Evolutionary conservation across 1,140 invertebrate species (phyloP).

Genomic region (Drosophila pseudoananassae): DNA sequence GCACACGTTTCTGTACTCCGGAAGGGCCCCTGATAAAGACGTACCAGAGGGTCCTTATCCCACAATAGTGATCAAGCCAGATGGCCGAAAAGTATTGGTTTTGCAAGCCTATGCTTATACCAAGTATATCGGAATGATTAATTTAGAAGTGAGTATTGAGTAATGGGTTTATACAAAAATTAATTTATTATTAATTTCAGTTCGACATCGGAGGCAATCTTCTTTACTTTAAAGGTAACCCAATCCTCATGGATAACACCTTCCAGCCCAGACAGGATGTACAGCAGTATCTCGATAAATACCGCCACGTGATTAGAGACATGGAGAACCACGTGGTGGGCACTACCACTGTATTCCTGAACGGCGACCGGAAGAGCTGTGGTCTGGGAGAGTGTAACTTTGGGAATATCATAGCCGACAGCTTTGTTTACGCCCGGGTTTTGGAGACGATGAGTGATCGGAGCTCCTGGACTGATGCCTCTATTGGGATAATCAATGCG

Average conservation of each 20-base stretch:
- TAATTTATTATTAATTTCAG: slow-evolving; percentile 22
- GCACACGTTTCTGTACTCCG: slow-evolving; percentile 90
- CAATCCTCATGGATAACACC: slow-evolving; percentile 89
- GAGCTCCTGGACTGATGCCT: slow-evolving; percentile 89
- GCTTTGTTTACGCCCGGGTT: slow-evolving; percentile 86
- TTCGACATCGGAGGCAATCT: slow-evolving; percentile 92
- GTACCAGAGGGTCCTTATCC: slow-evolving; percentile 91
- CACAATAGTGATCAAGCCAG: slow-evolving; percentile 88
- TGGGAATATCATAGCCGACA: slow-evolving; percentile 92
- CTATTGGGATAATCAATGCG: slow-evolving; percentile 90
- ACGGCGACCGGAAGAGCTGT: slow-evolving; percentile 85
- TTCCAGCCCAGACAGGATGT: slow-evolving; percentile 88
- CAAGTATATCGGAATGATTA: slow-evolving; percentile 94
- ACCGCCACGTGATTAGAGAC: slow-evolving; percentile 85
- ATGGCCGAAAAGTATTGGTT: slow-evolving; percentile 89
- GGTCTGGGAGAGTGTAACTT: slow-evolving; percentile 92
- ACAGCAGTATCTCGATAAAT: slow-evolving; percentile 86
- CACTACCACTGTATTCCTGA: slow-evolving; percentile 87
- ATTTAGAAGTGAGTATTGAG: slow-evolving; percentile 66
- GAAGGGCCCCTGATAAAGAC: slow-evolving; percentile 32
- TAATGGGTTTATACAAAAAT: neutral
- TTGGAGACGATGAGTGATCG: slow-evolving; percentile 82
- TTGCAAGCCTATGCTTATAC: slow-evolving; percentile 96
- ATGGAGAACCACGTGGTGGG: slow-evolving; percentile 87
- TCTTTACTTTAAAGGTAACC: slow-evolving; percentile 88